A percentile compares a stretch with the other conserved stretches of the same genome.
Conservation (phyloP, 2,797 vertebrate genomes). For the Artibeus lituratus region DNA sequence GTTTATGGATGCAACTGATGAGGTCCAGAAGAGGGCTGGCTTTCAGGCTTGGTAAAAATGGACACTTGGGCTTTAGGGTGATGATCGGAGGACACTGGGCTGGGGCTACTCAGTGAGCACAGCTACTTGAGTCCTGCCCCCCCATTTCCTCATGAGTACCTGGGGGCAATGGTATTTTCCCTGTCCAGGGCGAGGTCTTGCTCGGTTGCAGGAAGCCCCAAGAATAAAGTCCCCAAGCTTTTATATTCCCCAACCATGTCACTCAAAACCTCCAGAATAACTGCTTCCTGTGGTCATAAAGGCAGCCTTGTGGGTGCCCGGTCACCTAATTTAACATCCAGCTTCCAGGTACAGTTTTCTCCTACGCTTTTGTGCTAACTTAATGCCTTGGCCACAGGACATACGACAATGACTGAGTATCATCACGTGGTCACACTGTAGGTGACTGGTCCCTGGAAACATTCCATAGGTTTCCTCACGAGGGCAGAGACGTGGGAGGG, state of each 20-base stretch:
- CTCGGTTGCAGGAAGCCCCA: neutral
- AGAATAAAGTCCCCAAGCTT: neutral
- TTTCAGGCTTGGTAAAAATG: neutral
- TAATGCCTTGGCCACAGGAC: neutral
- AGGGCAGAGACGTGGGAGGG: neutral
- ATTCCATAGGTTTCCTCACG: neutral
- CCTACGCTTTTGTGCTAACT: neutral
- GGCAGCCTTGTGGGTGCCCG: neutral
- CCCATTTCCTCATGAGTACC: neutral
- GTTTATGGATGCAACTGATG: neutral
- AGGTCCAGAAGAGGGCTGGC: neutral
- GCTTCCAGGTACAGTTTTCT: neutral
- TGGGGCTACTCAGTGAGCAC: neutral
- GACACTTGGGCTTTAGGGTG: neutral
- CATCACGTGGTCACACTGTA: accelerated
- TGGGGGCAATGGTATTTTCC: neutral
- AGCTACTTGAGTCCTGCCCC: neutral
- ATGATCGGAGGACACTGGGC: neutral
- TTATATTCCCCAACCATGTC: neutral
- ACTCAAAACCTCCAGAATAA: neutral
- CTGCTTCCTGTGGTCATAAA: neutral
- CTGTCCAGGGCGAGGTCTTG: neutral
- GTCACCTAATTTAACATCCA: neutral
- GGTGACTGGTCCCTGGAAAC: neutral
- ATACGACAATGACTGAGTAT: neutral